phyloP scores from a whole-genome alignment of 2,888 invertebrate species.

The Galeopsomyia nigrocyanea region DNA sequence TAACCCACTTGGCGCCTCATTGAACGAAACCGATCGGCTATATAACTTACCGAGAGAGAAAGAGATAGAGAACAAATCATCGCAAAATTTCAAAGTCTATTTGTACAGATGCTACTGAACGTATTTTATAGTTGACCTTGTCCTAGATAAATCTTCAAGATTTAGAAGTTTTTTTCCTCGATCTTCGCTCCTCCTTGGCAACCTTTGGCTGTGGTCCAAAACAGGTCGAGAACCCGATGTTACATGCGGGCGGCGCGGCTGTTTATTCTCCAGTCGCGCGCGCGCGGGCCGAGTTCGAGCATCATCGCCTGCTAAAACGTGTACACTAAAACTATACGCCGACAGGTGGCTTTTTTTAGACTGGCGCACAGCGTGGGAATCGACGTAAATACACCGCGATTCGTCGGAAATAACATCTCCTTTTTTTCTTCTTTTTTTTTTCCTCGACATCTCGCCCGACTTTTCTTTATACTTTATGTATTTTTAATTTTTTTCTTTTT shows the following conservation, averaged over 20 bases:
- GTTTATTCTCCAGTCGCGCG: slow-evolving; percentile 28
- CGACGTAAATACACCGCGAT: no score
- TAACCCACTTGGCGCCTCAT: no score
- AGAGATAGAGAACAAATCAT: no score
- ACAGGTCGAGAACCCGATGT: slow-evolving; percentile 23
- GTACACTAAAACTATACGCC: no score
- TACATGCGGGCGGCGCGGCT: background rate
- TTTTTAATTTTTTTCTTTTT: slow-evolving; percentile 8
- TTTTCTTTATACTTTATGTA: background rate
- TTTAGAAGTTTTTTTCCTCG: background rate
- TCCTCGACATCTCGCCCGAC: background rate
- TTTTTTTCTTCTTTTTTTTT: background rate
- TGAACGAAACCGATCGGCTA: no score
- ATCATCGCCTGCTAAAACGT: no score
- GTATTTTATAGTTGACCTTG: slow-evolving; percentile 39
- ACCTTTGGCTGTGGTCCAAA: slow-evolving; percentile 10
- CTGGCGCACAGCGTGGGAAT: no score
- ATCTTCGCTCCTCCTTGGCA: background rate
- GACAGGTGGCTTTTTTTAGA: no score
- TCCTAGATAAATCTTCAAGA: slow-evolving; percentile 21
- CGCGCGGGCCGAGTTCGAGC: no score
- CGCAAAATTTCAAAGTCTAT: slow-evolving; percentile 5
- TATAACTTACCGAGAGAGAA: no score
- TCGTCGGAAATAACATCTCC: background rate
- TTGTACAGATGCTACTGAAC: slow-evolving; percentile 28